These are phyloP conservation scores for Ormia ochracea DNA, from an alignment of 2,888 invertebrate species.

Conservation along the genomic window DNA sequence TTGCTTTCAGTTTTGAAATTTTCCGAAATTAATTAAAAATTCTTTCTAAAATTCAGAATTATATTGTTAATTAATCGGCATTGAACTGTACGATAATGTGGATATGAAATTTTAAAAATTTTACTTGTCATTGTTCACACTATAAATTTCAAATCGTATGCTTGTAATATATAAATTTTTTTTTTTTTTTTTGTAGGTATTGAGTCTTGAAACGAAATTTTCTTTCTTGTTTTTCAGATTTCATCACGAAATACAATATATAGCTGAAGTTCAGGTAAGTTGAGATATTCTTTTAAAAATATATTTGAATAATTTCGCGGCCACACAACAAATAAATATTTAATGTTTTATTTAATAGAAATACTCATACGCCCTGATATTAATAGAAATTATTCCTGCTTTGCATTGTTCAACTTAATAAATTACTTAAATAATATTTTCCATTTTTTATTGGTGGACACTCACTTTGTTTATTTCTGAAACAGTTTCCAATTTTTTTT, in stretches of 20 bases:
- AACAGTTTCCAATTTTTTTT: neutral
- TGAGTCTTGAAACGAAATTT: neutral
- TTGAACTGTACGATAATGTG: too few relatives aligned
- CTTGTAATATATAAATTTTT: neutral
- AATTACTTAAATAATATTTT: neutral
- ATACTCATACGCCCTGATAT: constrained; percentile 20
- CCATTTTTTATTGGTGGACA: constrained; percentile 27
- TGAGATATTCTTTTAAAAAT: neutral
- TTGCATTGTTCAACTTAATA: neutral
- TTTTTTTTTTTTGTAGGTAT: too few relatives aligned
- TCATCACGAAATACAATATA: neutral
- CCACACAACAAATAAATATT: too few relatives aligned
- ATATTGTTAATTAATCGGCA: too few relatives aligned
- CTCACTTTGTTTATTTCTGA: constrained; percentile 45
- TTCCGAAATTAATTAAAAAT: too few relatives aligned
- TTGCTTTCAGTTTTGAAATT: too few relatives aligned
- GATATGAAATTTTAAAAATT: too few relatives aligned
- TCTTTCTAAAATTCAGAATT: too few relatives aligned
- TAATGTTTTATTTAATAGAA: neutral
- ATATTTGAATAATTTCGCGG: neutral
- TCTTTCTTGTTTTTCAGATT: neutral
- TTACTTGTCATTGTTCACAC: too few relatives aligned
- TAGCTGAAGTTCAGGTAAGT: neutral
- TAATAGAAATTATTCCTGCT: neutral
- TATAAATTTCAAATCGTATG: neutral